phyloP scores from a whole-genome alignment of 92 coral and sea anemone species.

The Epizoanthus scotinus region DNA sequence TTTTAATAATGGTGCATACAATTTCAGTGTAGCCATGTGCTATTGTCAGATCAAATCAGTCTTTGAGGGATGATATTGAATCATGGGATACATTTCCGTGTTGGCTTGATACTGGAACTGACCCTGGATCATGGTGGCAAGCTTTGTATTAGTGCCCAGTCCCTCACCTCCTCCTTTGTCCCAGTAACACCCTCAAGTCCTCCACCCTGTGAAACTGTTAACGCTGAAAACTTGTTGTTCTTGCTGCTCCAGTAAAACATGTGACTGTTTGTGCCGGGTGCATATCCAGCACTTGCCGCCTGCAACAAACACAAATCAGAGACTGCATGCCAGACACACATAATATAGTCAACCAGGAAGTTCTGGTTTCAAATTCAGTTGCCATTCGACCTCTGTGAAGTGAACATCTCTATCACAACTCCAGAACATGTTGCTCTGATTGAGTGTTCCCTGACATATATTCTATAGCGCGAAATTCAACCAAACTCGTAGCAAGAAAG shows the following conservation, averaged over 20 bases:
- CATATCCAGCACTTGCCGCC: conserved; percentile 79
- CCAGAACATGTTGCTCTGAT: no score
- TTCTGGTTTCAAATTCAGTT: no score
- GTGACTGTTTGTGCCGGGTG: conserved; percentile 74
- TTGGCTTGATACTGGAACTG: background rate
- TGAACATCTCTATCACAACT: no score
- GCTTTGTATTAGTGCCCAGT: conserved; percentile 10
- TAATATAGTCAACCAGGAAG: no score
- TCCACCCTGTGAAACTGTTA: conserved; percentile 33
- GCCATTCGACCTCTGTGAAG: no score
- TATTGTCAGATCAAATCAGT: no score
- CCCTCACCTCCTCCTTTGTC: conserved; percentile 53
- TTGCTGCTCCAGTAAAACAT: conserved; percentile 71
- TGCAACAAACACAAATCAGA: conserved; percentile 28
- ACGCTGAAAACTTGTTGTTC: conserved; percentile 48
- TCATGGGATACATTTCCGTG: background rate
- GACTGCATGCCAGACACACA: background rate
- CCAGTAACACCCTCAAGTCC: conserved; percentile 36
- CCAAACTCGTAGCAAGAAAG: no score
- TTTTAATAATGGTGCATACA: no score
- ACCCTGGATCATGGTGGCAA: no score
- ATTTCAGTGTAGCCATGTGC: no score
- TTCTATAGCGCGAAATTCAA: no score
- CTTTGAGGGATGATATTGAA: background rate
- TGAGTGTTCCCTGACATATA: no score